Evolutionary conservation across 2,797 vertebrate genomes (phyloP), one percentile per base, ranked within the genome.

Genomic region (Ptychobarbus kaznakovi): DNA sequence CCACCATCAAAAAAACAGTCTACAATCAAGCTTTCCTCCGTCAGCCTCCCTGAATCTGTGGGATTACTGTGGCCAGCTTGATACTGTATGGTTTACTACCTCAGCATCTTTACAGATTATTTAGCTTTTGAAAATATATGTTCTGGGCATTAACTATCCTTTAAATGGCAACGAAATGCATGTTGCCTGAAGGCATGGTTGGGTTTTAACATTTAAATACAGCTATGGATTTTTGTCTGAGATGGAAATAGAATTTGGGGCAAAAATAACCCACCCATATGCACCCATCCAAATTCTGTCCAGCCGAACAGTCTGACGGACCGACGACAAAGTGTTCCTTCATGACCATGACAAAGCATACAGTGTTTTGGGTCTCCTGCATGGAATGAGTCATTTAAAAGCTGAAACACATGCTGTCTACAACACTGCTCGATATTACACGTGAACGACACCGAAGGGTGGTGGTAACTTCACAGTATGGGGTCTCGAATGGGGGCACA

Each of bases 261-360:
- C 25, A 63, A n/a, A 79, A 38, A 70, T 25, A 56, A 22, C 25
- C 65, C 46, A 42, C 63, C 70, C 63, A 75, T 61, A 65, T 75
- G 56, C 56, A 38, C 58, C 42, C 82, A 80, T 85, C 83, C 75
- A n/a, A 84, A 79, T 73, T 80, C 49, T 84, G 65, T 69, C 51
- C 53, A 70, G 76, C 18, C 58, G 53, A 61, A 79, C 51, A 79
- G 70, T 13, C 40, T 40, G 25, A 61, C 28, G 1, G 38, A 79
- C 85, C 87, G 86, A 92, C 86, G 81, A 93, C 93, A 94, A 93
- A 92, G 90, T 89, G 88, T 86, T 80, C 74, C 75, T 92, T 93
- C 86, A 90, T 90, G 70, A 53, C 90, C 65, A 85, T 42, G 77
- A 94, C 91, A 94, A 93, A 92, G 91, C 79, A 84, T 15, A 87